These are phyloP conservation scores for Liolophura sinensis DNA, from an alignment of 1,140 invertebrate species.

Conservation along the genomic window DNA sequence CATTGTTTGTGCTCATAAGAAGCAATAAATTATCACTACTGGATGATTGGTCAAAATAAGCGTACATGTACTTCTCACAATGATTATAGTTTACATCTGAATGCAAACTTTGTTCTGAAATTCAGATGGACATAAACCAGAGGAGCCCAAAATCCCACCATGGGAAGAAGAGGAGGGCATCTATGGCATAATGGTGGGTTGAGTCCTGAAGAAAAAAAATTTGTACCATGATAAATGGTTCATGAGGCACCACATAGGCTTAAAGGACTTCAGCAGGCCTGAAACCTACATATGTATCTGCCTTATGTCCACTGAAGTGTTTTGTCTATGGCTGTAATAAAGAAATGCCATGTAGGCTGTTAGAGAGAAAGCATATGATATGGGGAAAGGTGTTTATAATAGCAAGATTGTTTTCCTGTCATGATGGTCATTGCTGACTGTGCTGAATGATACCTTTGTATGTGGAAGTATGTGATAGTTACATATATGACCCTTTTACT, in stretches of 20 bases:
- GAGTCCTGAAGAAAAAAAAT: not conserved
- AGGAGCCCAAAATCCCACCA: conserved; percentile 53
- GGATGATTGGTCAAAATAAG: too few relatives aligned
- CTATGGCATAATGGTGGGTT: conserved; percentile 58
- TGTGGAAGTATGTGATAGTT: not conserved
- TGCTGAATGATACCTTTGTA: too few relatives aligned
- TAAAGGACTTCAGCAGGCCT: too few relatives aligned
- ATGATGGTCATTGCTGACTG: too few relatives aligned
- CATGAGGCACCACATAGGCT: not conserved
- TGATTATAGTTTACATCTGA: not conserved
- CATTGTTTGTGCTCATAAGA: not conserved
- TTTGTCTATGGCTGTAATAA: too few relatives aligned
- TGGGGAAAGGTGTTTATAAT: too few relatives aligned
- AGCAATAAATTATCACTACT: not conserved
- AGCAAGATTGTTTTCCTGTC: too few relatives aligned
- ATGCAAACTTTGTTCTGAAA: not conserved
- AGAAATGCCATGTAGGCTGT: too few relatives aligned
- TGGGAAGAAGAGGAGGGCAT: conserved; percentile 61
- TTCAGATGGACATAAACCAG: conserved; percentile 34
- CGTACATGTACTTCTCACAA: too few relatives aligned
- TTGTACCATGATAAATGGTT: not conserved
- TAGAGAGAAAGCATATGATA: too few relatives aligned
- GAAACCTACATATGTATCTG: too few relatives aligned
- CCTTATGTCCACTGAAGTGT: too few relatives aligned
- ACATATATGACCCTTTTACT: not conserved